Conservation (phyloP, 2,113 vertebrate species). For the Epinephelus cyanopodus region DNA sequence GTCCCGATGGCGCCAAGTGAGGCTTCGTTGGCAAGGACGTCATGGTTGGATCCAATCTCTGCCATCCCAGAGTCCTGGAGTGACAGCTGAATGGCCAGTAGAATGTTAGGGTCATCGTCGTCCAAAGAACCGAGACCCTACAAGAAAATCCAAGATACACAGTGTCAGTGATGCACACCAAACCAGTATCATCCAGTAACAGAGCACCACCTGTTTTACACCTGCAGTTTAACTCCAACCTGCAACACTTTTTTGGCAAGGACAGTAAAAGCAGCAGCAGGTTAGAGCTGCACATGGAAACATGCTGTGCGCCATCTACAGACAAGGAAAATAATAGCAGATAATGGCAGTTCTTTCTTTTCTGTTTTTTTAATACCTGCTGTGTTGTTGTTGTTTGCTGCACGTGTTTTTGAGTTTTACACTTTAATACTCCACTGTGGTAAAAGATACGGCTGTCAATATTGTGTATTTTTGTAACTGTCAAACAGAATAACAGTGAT, state of each 20-base stretch:
- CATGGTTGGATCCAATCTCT: slow-evolving; percentile 85
- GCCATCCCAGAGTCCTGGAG: slow-evolving; percentile 94
- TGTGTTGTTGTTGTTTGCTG: background rate
- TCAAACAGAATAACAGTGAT: background rate
- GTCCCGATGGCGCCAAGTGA: slow-evolving; percentile 95
- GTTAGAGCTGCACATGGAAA: background rate
- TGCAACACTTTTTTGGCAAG: background rate
- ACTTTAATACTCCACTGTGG: background rate
- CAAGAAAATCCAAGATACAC: slow-evolving; percentile 19
- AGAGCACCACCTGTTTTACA: background rate
- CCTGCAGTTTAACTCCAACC: background rate
- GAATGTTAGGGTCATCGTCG: slow-evolving; percentile 97
- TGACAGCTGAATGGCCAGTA: slow-evolving; percentile 97
- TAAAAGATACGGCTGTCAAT: background rate
- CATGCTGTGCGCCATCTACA: background rate
- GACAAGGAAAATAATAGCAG: background rate
- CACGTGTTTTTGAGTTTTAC: background rate
- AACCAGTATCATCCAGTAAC: background rate
- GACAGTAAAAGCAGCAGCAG: slow-evolving; percentile 12
- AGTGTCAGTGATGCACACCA: background rate
- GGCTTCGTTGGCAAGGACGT: slow-evolving; percentile 88
- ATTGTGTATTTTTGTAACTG: background rate
- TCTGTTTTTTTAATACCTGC: background rate
- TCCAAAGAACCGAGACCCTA: slow-evolving; percentile 95
- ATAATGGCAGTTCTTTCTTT: background rate